Evolutionary conservation across 1,140 invertebrate genomes (phyloP).

Genomic region (Temnothorax nylanderi): DNA sequence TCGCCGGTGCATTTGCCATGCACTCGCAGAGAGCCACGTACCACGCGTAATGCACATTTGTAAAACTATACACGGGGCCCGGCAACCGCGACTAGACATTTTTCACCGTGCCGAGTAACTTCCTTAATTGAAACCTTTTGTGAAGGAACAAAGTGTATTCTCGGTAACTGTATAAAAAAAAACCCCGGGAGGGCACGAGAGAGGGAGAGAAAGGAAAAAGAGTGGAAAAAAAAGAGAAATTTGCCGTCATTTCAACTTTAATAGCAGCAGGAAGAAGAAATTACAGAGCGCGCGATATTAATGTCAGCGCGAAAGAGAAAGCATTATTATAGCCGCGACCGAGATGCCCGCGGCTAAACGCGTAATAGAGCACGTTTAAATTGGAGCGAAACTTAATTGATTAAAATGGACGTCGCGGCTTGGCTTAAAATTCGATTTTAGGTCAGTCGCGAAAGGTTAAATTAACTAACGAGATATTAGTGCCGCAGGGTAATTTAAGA

Average conservation of each 20-base stretch:
- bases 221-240: conserved; percentile 46
- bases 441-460: conserved; percentile 48
- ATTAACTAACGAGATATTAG: conserved; percentile 57
- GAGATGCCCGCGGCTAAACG: conserved; percentile 52
- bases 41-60: conserved; percentile 70
- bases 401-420: conserved; percentile 57
- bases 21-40: conserved; percentile 36
- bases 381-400: conserved; percentile 55
- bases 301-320: conserved; percentile 59
- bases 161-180: conserved; percentile 51
- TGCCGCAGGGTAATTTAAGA: conserved; percentile 49
- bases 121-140: conserved; percentile 75
- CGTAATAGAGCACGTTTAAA: conserved; percentile 58
- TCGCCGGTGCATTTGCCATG: conserved; percentile 65
- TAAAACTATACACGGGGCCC: conserved; percentile 65
- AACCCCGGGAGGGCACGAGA: neutral
- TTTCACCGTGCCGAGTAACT: conserved; percentile 59
- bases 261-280: conserved; percentile 68
- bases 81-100: conserved; percentile 61
- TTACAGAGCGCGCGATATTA: conserved; percentile 65
- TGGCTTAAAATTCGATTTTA: conserved; percentile 59
- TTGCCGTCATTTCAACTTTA: conserved; percentile 66
- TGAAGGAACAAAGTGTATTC: conserved; percentile 69
- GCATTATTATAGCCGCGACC: conserved; percentile 53
- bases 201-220: neutral